Evolutionary conservation across 2,113 vertebrate species (phyloP).

Genomic region (Apodemus sylvaticus): DNA sequence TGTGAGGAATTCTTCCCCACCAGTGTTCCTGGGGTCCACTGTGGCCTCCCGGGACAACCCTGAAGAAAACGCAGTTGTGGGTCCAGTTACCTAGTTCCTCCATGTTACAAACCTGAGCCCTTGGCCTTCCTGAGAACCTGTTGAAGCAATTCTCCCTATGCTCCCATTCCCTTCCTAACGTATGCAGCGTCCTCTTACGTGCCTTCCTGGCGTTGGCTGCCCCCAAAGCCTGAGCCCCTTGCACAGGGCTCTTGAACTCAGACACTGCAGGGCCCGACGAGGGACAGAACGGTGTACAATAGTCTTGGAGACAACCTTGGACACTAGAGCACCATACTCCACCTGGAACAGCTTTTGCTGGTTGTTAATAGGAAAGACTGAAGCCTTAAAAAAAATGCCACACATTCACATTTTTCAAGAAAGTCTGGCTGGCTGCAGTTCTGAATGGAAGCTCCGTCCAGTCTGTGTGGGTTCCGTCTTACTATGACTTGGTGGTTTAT

Average conservation of each 20-base stretch:
- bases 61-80: conserved; percentile 27
- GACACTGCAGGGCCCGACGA: not conserved
- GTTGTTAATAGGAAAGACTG: not conserved
- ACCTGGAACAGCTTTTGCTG: not conserved
- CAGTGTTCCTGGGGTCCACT: conserved; percentile 43
- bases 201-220: not conserved
- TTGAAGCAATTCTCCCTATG: not conserved
- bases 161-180: not conserved
- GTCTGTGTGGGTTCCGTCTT: not conserved
- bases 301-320: not conserved
- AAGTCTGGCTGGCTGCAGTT: not conserved
- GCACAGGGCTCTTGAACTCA: not conserved
- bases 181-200: not conserved
- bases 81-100: not conserved
- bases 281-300: not conserved
- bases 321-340: rapidly evolving
- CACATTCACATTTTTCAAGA: conserved; percentile 3
- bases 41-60: conserved; percentile 11
- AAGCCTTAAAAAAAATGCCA: not conserved
- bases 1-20: conserved; percentile 85
- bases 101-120: not conserved
- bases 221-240: not conserved
- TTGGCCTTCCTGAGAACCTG: not conserved
- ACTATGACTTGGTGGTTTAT: not conserved
- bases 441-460: not conserved